Evolutionary conservation across 2,888 invertebrate genomes (phyloP), one percentile per base, ranked within the genome.

Genomic region (Uloborus plumipes): DNA sequence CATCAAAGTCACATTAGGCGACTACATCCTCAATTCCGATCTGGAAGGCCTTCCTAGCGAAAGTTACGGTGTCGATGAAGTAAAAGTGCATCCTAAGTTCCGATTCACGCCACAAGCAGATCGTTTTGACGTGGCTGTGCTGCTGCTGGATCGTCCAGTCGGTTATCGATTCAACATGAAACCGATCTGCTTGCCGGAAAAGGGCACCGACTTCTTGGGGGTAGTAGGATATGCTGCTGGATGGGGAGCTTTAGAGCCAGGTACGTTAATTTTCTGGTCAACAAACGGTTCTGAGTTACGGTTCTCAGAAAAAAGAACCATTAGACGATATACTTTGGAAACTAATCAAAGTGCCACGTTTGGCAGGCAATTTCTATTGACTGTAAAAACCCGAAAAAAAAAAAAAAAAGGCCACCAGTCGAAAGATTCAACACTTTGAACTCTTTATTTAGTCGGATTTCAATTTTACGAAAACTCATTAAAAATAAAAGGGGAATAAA

Each of bases 11-110:
- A 97, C 96, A 0, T 91, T 95, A 0, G 95, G 97, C 2, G 97
- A 97, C 89, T 97, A 97, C 90, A 95, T 97, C 87, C 95, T 97
- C 88, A 96, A 97, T 90, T 96, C 96, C 0, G 96, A 96, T 0
- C 94, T 95, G 4, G 97, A 97, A 88, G 94, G 96, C 0, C 90
- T 97, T 78, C 96, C 96, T 0, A 96, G 96, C 0, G 95, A 96
- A 88, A 95, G 96, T 0, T 97, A 96, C 88, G 95, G 96, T 47
- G 97, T 97, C n/a, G 91, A 95, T 67, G 93, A 94, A 86, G 96
- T 97, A 86, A 93, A 95, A 89, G 94, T 97, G 31, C 97, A 97
- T 89, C 97, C 97, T 0, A 93, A 95, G 89, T 95, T 95, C 90
- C 94, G 94, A 90, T 97, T 97, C 89, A 97, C 97, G 0, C 97